Conservation (phyloP, 2,888 invertebrate species). For the Esperia sulphurella region DNA sequence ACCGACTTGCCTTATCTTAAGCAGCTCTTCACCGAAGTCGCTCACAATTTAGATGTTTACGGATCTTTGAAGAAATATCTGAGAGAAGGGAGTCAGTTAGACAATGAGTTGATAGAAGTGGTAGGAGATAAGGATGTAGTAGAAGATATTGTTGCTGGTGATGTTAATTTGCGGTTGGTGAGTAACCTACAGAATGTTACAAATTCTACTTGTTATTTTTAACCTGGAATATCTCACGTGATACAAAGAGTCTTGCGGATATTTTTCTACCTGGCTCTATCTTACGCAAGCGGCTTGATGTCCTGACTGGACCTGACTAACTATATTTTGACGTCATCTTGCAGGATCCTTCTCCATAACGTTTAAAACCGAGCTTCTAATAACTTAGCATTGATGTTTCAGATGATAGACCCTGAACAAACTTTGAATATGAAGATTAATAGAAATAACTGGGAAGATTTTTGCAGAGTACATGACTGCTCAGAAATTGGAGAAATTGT, state of each 20-base stretch:
- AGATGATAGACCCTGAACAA: conserved; percentile 27
- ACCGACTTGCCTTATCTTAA: conserved; percentile 40
- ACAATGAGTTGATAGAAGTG: conserved; percentile 21
- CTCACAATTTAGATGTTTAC: conserved; percentile 43
- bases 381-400: conserved; percentile 7
- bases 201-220: neutral
- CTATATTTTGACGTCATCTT: no score
- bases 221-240: no score
- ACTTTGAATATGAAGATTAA: conserved; percentile 19
- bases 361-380: no score
- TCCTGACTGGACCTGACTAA: no score
- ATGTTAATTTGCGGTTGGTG: conserved; percentile 51
- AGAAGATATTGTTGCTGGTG: conserved; percentile 32
- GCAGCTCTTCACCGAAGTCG: conserved; percentile 36
- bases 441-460: conserved; percentile 26
- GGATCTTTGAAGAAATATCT: conserved; percentile 38
- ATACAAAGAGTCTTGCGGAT: no score
- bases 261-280: no score
- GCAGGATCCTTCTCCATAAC: no score
- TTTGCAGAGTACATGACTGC: conserved; percentile 46
- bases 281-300: no score
- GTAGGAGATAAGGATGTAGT: conserved; percentile 16
- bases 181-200: conserved; percentile 17
- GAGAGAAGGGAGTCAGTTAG: conserved; percentile 14
- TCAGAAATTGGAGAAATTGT: conserved; percentile 29